Evolutionary conservation across 1,140 invertebrate species (phyloP), one percentile per base, ranked within the genome.

Genomic region (Meteorus sp.): DNA sequence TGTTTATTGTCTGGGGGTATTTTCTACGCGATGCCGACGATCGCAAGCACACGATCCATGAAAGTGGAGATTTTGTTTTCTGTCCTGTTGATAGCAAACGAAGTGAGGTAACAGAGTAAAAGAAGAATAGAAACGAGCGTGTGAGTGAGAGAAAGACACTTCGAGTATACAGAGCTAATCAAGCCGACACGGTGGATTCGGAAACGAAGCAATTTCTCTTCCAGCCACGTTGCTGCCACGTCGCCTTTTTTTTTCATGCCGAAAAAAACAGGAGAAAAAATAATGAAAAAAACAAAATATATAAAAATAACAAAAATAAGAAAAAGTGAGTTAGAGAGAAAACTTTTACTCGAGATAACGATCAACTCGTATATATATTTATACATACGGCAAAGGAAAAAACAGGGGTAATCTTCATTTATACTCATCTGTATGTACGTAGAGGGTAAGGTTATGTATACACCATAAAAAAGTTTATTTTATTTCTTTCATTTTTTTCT

Each of bases 141-240:
- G 9, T n/a, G 31, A n/a, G 51, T 52, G 61, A n/a, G n/a, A n/a
- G n/a, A n/a, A n/a, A n/a, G n/a, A n/a, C n/a, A n/a, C n/a, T n/a
- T 47, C 59, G 39, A 59, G 57, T 59, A 45, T 41, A 27, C 39
- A 17, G 52, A 62, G 66, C 67, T 68, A 71, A 71, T 71, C 70
- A 70, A 69, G 62, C 63, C 61, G 62, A 71, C 64, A 71, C 64
- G 64, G 61, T 60, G 61, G 60, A 70, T 70, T 70, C 65, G 68
- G 67, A 70, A 72, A 72, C 67, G 68, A 70, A 70, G 70, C 67
- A 69, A 69, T 72, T 72, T 70, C 70, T 72, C 67, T 70, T 72
- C 70, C 51, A 66, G 62, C 70, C 70, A 72, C 70, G 67, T 67
- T 69, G 67, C 53, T 60, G 55, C 59, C 59, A 66, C 62, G 39